Percentiles rank a stretch among this genome's conserved stretches.
phyloP scores from a whole-genome alignment of 1,140 invertebrate species.

The Tachypleus tridentatus region DNA sequence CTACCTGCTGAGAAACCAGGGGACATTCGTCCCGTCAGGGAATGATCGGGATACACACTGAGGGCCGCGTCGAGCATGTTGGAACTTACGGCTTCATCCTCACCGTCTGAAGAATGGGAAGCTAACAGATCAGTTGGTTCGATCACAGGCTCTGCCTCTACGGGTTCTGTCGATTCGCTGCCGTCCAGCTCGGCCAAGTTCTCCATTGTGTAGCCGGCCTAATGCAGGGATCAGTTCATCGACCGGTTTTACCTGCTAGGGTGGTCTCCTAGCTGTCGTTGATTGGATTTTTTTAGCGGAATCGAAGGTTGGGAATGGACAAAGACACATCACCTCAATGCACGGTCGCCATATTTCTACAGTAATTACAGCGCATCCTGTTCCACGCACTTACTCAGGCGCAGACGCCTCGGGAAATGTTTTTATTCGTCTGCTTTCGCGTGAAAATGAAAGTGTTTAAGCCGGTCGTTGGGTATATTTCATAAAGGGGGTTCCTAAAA shows the following conservation, averaged over 20 bases:
- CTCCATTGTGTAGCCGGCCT: constrained; percentile 29
- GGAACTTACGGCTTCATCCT: no score
- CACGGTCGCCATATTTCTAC: constrained; percentile 32
- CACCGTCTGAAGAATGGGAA: no score
- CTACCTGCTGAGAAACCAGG: constrained; percentile 29
- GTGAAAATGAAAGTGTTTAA: no score
- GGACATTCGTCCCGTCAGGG: constrained; percentile 37
- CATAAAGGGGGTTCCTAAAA: no score
- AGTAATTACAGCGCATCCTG: constrained; percentile 1
- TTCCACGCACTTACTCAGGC: background rate
- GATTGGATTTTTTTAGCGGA: constrained; percentile 17
- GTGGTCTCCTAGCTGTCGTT: background rate
- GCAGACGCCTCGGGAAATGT: no score
- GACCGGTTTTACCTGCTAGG: constrained; percentile 9
- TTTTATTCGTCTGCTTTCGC: no score
- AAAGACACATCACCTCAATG: constrained; percentile 27
- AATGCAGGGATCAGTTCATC: constrained; percentile 17
- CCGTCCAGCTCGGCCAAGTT: constrained; percentile 38
- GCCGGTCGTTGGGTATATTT: no score
- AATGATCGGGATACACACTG: no score
- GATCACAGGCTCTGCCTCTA: constrained; percentile 23
- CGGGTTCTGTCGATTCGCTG: constrained; percentile 31
- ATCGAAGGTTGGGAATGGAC: constrained; percentile 31
- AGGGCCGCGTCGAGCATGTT: no score
- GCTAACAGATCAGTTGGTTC: no score